Percentiles rank a stretch among this genome's conserved stretches.
Conservation (phyloP, 2,797 vertebrate genomes). For the Salarias fasciatus region DNA sequence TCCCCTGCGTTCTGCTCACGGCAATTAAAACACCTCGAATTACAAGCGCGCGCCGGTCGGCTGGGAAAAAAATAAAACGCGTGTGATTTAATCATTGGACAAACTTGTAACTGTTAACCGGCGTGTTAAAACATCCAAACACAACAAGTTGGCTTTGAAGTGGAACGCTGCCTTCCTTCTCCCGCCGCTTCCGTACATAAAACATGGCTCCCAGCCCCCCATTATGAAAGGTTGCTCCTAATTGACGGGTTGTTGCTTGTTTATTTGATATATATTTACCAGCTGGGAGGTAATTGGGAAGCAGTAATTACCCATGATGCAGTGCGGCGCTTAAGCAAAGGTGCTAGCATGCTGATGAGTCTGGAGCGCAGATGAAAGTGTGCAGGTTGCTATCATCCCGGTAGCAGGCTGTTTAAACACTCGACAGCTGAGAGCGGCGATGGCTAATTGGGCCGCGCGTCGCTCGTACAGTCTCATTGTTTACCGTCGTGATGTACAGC, state of each 20-base stretch:
- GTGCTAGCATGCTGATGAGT: slow-evolving; percentile 66
- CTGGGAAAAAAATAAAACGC: slow-evolving; percentile 41
- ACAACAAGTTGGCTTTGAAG: slow-evolving; percentile 75
- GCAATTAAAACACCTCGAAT: slow-evolving; percentile 72
- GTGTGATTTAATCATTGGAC: slow-evolving; percentile 67
- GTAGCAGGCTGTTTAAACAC: slow-evolving; percentile 64
- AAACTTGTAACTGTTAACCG: slow-evolving; percentile 50
- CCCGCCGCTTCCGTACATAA: slow-evolving; percentile 58
- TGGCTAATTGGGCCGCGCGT: slow-evolving; percentile 66
- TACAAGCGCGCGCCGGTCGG: slow-evolving; percentile 62
- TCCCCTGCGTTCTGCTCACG: slow-evolving; percentile 35
- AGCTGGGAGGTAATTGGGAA: slow-evolving; percentile 80
- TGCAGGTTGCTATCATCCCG: slow-evolving; percentile 68
- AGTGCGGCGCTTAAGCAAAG: slow-evolving; percentile 56
- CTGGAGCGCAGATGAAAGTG: slow-evolving; percentile 72
- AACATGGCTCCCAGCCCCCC: slow-evolving; percentile 68
- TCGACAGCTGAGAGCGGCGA: slow-evolving; percentile 49
- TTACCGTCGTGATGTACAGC: slow-evolving; percentile 61
- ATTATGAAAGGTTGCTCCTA: slow-evolving; percentile 77
- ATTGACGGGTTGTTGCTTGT: slow-evolving; percentile 85
- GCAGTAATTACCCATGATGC: slow-evolving; percentile 81
- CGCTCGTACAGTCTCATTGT: slow-evolving; percentile 53
- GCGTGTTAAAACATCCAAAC: slow-evolving; percentile 11
- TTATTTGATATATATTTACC: slow-evolving; percentile 85
- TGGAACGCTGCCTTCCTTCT: slow-evolving; percentile 51